Base-by-base conservation (phyloP, 2,888 invertebrate species). In the Phaonia tiefii region DNA sequence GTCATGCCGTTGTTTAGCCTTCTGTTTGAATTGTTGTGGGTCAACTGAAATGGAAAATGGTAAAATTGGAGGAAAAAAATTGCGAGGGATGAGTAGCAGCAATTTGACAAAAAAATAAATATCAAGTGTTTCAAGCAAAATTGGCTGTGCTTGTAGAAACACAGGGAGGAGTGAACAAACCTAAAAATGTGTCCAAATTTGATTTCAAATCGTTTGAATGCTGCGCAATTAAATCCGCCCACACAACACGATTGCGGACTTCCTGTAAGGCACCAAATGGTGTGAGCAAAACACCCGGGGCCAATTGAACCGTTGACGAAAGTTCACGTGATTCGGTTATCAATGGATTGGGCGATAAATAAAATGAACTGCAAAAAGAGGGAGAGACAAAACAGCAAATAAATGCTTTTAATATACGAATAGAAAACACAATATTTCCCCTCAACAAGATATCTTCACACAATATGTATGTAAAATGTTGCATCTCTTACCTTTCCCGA, bases 291-390 rank as follows among this genome's bases (percentile, higher is more conserved):
- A 87, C 83, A 71, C 90, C 90, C 5, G 90, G 90, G 20, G 86
- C 86, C 84, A 89, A 84, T 83, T 90, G 89, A 31, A 89, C 85
- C 79, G 88, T 87, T 66, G 89, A 88, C 37, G 87, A 85, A 54
- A 89, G 85, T 83, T 89, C 89, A 80, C 86, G 86, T 51, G 86
- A 85, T 66, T 89, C 88, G 26, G 87, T 86, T 79, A 90, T 84
- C 49, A 90, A 85, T 66, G 90, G 90, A 89, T 90, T 90, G 73
- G 89, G 87, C 79, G 86, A 84, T 15, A 90, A 81, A 83, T 89
- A 86, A 80, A 86, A 86, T n/a, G 86, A 85, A 70, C 89, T 89
- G 83, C 56, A 72, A 82, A 31, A 11, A 26, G 22, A 39, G 15
- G 44, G 22, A 70, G 72, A 25, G 2, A 54, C 7, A 69, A 25